These are phyloP conservation scores for Bos indicus DNA, from an alignment of 2,113 vertebrate genomes.

Conservation along the genomic window DNA sequence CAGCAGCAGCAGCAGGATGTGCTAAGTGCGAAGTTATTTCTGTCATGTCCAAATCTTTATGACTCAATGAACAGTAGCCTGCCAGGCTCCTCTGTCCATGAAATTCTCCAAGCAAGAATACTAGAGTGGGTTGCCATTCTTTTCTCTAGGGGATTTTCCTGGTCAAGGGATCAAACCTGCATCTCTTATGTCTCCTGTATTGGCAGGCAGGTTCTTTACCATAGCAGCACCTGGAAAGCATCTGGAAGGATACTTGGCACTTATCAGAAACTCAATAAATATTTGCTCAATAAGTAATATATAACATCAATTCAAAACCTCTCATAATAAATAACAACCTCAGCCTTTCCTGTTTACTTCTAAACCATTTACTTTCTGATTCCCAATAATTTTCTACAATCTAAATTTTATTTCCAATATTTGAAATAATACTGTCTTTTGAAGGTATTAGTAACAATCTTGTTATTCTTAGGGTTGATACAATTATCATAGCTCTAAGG, in stretches of 20 bases:
- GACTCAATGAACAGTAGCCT: background rate
- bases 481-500: background rate
- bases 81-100: background rate
- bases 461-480: background rate
- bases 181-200: background rate
- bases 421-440: background rate
- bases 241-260: background rate
- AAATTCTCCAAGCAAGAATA: background rate
- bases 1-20: background rate
- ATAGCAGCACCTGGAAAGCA: background rate
- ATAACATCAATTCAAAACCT: background rate
- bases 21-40: background rate
- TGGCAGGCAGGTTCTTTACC: background rate
- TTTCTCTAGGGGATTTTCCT: background rate
- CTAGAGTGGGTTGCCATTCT: background rate
- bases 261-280: background rate
- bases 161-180: background rate
- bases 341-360: background rate
- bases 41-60: background rate
- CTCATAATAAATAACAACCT: background rate
- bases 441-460: background rate
- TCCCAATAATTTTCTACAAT: background rate
- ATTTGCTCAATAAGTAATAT: background rate
- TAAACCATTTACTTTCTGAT: background rate
- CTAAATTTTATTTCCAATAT: background rate